Base-by-base conservation (phyloP, 2,797 vertebrate genomes). In the Falco novaeseelandiae region DNA sequence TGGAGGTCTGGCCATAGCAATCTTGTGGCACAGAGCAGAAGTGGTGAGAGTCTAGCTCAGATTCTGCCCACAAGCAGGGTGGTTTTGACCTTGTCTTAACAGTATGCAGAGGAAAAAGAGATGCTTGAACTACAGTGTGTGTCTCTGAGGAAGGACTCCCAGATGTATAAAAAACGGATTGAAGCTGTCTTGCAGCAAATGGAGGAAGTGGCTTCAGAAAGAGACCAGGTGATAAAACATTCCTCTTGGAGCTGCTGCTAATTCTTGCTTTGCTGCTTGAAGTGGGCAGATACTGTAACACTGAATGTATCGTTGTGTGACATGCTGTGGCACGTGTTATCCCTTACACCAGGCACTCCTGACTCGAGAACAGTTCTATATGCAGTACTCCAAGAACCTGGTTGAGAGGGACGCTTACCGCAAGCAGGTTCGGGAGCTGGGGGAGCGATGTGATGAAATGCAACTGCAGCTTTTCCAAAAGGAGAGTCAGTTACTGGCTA, bases 181-280 rank as follows among this genome's bases (percentile, higher is more conserved):
- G 98, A 99, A 83, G 98, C 99, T 26, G 98, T 99, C 59, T 89
- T 99, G 89, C 97, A 98, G 80, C 99, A 99, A 97, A 98, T 99
- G 98, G 99, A 99, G 74, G 99, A 99, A 95, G 99, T 99, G 52
- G 98, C 98, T 87, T 85, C 74, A 2, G 99, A 99, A 96, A 98
- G 99, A 89, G 99, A 99, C 97, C 98, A 99, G 99, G 99, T 99
- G 74, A 87, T 46, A 40, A 66, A 49, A 29, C 17, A 17, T 30
- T 36, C 52, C 70, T 85, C 9, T 8, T 40, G 76, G 84, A 44
- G 55, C 32, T n/a, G 15, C 52, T 22, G 29, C 38, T 46, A 15
- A 32, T 65, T 71, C 13, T 83, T 42, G 36, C 63, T 55, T n/a
- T 2, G 3, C 69, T 83, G 77, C 59, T 48, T 25, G 25, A 15